These are phyloP conservation scores for Brachionus koreanus DNA, from an alignment of 1,140 invertebrate species.

Conservation along the genomic window DNA sequence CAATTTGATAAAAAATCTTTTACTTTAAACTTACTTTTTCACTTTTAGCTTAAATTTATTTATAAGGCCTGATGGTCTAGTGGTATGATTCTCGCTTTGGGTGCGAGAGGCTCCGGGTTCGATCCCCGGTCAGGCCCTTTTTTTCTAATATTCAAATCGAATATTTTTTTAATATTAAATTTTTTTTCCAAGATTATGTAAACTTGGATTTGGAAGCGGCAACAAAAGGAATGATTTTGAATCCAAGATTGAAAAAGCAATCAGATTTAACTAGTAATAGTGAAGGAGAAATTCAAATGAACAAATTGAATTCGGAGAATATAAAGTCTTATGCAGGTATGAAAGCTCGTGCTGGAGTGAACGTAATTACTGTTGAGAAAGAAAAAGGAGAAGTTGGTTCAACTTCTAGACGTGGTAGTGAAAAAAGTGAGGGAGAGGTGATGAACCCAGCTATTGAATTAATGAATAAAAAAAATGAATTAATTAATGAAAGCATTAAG, in stretches of 20 bases:
- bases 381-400: constrained; percentile 16
- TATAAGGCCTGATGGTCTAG: background rate
- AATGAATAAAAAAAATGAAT: background rate
- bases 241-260: constrained; percentile 25
- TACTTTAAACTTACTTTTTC: no score
- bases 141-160: background rate
- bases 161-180: background rate
- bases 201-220: constrained; percentile 23
- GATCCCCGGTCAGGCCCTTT: background rate
- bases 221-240: background rate
- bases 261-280: background rate
- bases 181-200: constrained; percentile 12
- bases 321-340: background rate
- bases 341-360: background rate
- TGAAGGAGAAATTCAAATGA: constrained; percentile 31
- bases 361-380: background rate
- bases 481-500: background rate
- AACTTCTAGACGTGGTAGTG: background rate
- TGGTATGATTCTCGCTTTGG: background rate
- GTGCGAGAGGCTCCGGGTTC: background rate
- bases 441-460: background rate
- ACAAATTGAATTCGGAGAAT: background rate
- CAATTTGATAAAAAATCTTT: no score
- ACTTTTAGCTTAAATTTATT: background rate
- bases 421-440: constrained; percentile 38